Percentiles rank a stretch among this genome's conserved stretches.
phyloP scores from a whole-genome alignment of 2,113 vertebrate species.

The Empidonax traillii region DNA sequence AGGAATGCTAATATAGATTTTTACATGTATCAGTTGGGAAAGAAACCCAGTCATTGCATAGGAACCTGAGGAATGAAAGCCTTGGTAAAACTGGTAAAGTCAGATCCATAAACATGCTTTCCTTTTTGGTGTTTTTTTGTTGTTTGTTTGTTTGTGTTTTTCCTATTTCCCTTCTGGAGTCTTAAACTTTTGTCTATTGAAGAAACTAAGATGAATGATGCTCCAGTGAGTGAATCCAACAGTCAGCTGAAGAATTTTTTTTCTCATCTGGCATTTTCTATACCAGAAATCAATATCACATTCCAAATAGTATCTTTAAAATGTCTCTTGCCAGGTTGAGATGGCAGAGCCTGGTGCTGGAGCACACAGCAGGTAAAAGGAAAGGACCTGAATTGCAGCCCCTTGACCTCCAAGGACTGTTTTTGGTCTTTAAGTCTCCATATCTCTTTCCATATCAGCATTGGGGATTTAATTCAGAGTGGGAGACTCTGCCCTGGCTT shows the following conservation, averaged over 20 bases:
- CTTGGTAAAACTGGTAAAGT: not conserved
- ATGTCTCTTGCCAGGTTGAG: not conserved
- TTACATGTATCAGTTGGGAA: not conserved
- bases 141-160: not conserved
- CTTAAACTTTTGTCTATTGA: not conserved
- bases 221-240: not conserved
- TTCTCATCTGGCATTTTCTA: not conserved
- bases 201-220: not conserved
- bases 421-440: not conserved
- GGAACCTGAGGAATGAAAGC: not conserved
- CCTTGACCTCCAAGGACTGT: not conserved
- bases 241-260: not conserved
- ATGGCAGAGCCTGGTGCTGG: not conserved
- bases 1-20: not conserved
- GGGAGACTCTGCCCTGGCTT: not conserved
- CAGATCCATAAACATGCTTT: not conserved
- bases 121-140: too few relatives aligned
- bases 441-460: not conserved
- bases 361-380: not conserved
- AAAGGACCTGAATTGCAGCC: not conserved
- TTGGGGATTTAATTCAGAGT: not conserved
- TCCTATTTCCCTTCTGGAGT: not conserved
- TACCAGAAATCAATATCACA: not conserved
- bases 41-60: not conserved
- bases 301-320: not conserved